phyloP scores from a whole-genome alignment of 1,140 invertebrate genomes.

The Dinothrombium tinctorium region DNA sequence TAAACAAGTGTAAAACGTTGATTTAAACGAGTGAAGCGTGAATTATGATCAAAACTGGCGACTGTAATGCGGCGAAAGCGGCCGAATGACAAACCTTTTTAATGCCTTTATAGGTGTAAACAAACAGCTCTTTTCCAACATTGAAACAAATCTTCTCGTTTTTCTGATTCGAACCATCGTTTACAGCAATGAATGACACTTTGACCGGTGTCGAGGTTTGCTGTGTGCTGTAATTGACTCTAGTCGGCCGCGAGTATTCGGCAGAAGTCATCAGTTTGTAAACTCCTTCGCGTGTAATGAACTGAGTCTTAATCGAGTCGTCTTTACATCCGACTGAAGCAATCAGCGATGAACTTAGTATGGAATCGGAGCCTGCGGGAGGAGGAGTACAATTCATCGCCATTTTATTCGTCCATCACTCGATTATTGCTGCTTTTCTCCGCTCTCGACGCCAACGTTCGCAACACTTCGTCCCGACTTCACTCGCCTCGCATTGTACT shows the following conservation, averaged over 20 bases:
- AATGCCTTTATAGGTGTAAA: constrained; percentile 84
- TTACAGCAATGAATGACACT: constrained; percentile 60
- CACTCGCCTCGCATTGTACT: too few species aligned
- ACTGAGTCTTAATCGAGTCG: constrained; percentile 81
- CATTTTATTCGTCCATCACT: too few species aligned
- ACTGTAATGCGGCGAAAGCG: too few species aligned
- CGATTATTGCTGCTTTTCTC: too few species aligned
- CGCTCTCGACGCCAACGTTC: too few species aligned
- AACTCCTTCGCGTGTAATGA: constrained; percentile 73
- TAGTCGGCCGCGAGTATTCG: constrained; percentile 77
- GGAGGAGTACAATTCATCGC: too few species aligned
- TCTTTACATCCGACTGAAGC: neutral
- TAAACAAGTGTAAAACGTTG: too few species aligned
- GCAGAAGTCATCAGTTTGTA: constrained; percentile 78
- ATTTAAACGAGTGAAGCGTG: too few species aligned
- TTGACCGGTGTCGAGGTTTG: constrained; percentile 50
- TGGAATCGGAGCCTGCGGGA: too few species aligned
- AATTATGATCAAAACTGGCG: too few species aligned
- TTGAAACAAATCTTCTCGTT: constrained; percentile 87
- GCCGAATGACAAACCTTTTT: constrained; percentile 54
- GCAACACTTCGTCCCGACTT: too few species aligned
- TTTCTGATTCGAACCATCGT: neutral
- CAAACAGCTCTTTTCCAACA: constrained; percentile 84
- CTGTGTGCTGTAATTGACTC: constrained; percentile 32
- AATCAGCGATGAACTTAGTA: too few species aligned